These are phyloP conservation scores for Emmelina monodactyla DNA, from an alignment of 2,888 invertebrate genomes.

Conservation along the genomic window DNA sequence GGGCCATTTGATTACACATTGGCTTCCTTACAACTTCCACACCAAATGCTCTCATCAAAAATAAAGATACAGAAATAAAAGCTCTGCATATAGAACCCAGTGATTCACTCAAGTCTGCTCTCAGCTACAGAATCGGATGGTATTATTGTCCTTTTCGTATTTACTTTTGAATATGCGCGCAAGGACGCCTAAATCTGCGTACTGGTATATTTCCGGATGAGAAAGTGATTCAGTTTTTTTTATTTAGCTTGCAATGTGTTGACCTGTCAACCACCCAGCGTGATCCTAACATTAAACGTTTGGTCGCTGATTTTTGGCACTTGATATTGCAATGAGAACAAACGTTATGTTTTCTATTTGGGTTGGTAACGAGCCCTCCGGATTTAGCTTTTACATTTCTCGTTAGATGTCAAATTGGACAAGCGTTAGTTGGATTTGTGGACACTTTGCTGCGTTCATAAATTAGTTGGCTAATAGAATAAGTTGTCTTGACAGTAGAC, in stretches of 20 bases:
- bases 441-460: slow-evolving; percentile 26
- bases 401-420: background rate
- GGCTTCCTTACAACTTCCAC: background rate
- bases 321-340: background rate
- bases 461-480: slow-evolving; percentile 41
- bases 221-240: slow-evolving; percentile 53
- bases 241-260: slow-evolving; percentile 38
- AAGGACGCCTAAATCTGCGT: slow-evolving; percentile 57
- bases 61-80: slow-evolving; percentile 21
- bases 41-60: slow-evolving; percentile 17
- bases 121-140: slow-evolving; percentile 23
- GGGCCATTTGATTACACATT: background rate
- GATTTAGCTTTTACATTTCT: slow-evolving; percentile 21
- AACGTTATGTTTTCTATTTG: slow-evolving; percentile 1
- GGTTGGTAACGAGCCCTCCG: background rate
- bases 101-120: slow-evolving; percentile 32
- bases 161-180: slow-evolving; percentile 43
- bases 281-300: slow-evolving; percentile 40
- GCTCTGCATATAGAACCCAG: slow-evolving; percentile 14
- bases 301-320: slow-evolving; percentile 42
- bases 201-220: slow-evolving; percentile 51
- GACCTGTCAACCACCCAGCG: slow-evolving; percentile 40
- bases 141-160: slow-evolving; percentile 48
- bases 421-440: background rate
- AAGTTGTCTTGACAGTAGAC: slow-evolving; percentile 32